Conservation (phyloP, 2,888 invertebrate genomes). For the Tinea semifulvella region DNA sequence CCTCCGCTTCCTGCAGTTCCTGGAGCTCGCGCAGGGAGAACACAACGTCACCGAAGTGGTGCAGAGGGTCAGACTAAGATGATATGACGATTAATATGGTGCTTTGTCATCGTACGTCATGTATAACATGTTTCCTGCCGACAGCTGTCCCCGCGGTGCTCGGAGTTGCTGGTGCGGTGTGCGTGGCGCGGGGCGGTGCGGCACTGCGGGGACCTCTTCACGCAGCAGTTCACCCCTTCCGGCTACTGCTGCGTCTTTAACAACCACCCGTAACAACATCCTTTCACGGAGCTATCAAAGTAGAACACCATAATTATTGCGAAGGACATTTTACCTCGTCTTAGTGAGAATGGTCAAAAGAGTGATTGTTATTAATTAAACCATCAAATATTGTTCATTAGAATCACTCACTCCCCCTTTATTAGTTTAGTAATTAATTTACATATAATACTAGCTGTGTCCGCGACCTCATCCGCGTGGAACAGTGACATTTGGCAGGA, state of each 20-base stretch:
- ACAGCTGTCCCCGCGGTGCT: conserved; percentile 53
- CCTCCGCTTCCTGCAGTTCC: conserved; percentile 26
- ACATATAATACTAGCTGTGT: too few relatives aligned
- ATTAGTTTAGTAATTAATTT: too few relatives aligned
- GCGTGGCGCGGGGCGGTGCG: conserved; percentile 38
- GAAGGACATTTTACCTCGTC: too few relatives aligned
- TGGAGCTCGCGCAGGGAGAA: conserved; percentile 23
- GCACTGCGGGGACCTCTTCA: conserved; percentile 48
- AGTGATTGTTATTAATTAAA: too few relatives aligned
- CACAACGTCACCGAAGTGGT: conserved; percentile 28
- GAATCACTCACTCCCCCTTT: too few relatives aligned
- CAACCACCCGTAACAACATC: conserved; percentile 28
- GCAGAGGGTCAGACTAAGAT: conserved; percentile 8
- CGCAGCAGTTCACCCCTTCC: conserved; percentile 47
- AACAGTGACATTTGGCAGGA: too few relatives aligned
- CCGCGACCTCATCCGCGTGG: too few relatives aligned
- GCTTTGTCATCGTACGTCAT: background rate
- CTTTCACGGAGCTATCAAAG: background rate
- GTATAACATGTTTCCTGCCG: conserved; percentile 13
- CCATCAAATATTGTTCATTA: too few relatives aligned
- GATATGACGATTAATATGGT: background rate
- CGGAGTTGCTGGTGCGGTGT: conserved; percentile 46
- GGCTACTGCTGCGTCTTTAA: conserved; percentile 69
- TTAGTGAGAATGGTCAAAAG: too few relatives aligned
- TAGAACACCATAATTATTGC: too few relatives aligned